Evolutionary conservation across 2,888 invertebrate species (phyloP), one percentile per base, ranked within the genome.

Genomic region (Leptothorax acervorum): DNA sequence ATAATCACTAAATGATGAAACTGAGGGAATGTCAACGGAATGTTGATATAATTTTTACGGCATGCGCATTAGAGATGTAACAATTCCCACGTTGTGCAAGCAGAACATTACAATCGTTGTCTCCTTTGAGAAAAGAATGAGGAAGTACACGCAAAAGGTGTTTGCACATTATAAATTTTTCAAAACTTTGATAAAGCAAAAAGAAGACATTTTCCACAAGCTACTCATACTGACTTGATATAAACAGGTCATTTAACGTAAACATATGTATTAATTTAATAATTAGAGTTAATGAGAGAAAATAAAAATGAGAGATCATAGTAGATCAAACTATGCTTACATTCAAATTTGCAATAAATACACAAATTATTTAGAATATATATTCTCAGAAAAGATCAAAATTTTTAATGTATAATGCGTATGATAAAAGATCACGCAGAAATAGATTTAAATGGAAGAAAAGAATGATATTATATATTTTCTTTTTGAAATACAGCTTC

Each of bases 81-180:
- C 75, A 51, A 76, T 76, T 76, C 48, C 1, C 11, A 68, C 35
- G 5, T 76, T 76, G 75, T 51, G 51, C 51, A 75, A 75, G 31
- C 68, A 51, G 15, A 15, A 66, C 39, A 39, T 68, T 51, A 51
- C 35, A 42, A 73, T 73, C 9, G 1, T 39, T 65, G 31, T 51
- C 1, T 31, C 12, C 0, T 18, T n/a, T 39, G 35, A 51, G 1
- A 15, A 31, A 68, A 6, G 35, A 51, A 75, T 51, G 65, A 76
- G 68, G 51, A 76, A 74, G 12, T 31, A 60, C 28, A 31, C 18
- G 55, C 51, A 6, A 28, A 71, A 71, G 39, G 55, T 55, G 28
- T 57, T 42, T 0, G 39, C 35, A 35, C 55, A 71, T 71, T 71
- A 55, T 71, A 39, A 53, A 71, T 39, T 55, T 71, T 71, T 9